These are phyloP conservation scores for Drosophila picticornis DNA, from an alignment of 2,888 invertebrate genomes.

Conservation along the genomic window DNA sequence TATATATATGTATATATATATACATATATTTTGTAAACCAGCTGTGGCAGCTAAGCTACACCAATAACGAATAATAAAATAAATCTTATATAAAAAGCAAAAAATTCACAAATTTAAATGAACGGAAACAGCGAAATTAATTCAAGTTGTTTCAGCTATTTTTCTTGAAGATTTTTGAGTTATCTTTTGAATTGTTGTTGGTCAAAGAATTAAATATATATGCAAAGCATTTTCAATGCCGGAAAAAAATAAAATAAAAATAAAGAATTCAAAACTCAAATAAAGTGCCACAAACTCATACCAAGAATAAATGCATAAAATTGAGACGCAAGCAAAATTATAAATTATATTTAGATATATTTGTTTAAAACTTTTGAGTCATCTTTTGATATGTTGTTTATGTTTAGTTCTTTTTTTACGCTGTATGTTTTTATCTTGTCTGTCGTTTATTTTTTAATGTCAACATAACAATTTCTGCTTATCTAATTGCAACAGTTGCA, in stretches of 20 bases:
- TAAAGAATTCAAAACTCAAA: not conserved
- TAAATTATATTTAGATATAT: not conserved
- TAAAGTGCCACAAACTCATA: not conserved
- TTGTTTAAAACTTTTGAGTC: not conserved
- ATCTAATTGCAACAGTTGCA: conserved; percentile 80
- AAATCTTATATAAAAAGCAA: not conserved
- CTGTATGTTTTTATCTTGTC: conserved; percentile 53
- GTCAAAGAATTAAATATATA: not conserved
- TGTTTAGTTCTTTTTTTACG: not conserved
- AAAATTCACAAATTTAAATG: conserved; percentile 12
- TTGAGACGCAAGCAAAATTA: not conserved
- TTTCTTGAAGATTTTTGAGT: not conserved
- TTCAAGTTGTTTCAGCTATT: not conserved
- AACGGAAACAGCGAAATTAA: not conserved
- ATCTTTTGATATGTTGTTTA: not conserved
- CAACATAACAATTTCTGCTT: conserved; percentile 81
- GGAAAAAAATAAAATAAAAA: not conserved
- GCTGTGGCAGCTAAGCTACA: conserved; percentile 29
- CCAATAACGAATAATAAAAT: conserved; percentile 2
- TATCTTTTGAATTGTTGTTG: not conserved
- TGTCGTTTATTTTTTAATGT: conserved; percentile 63
- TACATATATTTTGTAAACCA: conserved; percentile 14
- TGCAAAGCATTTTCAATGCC: not conserved
- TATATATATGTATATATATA: too few relatives aligned
- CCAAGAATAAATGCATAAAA: not conserved